These are phyloP conservation scores for Euphydryas editha DNA, from an alignment of 2,888 invertebrate species.

Conservation along the genomic window DNA sequence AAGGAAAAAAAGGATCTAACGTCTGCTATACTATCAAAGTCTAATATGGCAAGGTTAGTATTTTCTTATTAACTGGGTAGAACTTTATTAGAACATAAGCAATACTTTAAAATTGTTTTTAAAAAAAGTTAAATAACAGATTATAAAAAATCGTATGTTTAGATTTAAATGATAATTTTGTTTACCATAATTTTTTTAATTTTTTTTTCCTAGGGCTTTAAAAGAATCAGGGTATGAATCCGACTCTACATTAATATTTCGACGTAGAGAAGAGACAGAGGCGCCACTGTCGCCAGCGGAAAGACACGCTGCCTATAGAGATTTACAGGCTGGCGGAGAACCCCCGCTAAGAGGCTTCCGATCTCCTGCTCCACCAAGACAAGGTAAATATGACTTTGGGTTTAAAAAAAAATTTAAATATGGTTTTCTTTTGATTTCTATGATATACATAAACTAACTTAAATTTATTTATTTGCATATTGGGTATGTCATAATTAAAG, in stretches of 20 bases:
- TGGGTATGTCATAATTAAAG: too few relatives aligned
- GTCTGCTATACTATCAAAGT: constrained; percentile 86
- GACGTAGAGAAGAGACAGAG: constrained; percentile 87
- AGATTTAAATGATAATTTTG: not conserved
- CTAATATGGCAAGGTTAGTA: constrained; percentile 92
- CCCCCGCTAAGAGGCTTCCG: constrained; percentile 96
- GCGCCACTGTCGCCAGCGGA: constrained; percentile 91
- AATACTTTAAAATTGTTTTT: too few relatives aligned
- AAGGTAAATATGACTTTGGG: constrained; percentile 70
- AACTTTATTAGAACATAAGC: too few relatives aligned
- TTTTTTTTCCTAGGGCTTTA: constrained; percentile 84
- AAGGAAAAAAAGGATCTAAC: constrained; percentile 86
- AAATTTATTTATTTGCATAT: too few relatives aligned
- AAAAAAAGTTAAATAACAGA: too few relatives aligned
- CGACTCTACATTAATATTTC: constrained; percentile 94
- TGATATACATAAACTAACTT: too few relatives aligned
- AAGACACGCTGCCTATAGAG: constrained; percentile 92
- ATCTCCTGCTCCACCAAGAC: constrained; percentile 90
- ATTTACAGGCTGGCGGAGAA: constrained; percentile 96
- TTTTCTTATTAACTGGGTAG: not conserved
- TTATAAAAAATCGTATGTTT: too few relatives aligned
- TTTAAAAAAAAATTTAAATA: not conserved
- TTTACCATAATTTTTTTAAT: not conserved
- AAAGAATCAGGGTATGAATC: constrained; percentile 96
- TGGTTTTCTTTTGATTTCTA: too few relatives aligned